phyloP scores from a whole-genome alignment of 2,113 vertebrate species.

The Sinocyclocheilus anshuiensis region DNA sequence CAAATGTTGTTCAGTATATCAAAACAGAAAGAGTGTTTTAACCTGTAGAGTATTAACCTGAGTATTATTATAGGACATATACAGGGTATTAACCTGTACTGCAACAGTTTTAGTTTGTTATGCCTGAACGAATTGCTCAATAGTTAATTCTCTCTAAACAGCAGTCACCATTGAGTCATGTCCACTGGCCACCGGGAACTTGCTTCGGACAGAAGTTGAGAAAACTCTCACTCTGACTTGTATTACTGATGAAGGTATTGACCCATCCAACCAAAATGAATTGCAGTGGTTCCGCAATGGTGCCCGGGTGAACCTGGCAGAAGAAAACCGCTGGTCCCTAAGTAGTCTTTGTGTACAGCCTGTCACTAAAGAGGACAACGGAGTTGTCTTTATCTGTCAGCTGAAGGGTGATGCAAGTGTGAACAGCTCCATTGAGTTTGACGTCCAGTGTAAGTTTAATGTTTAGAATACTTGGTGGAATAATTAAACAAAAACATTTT shows the following conservation, averaged over 20 bases:
- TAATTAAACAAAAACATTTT: background rate
- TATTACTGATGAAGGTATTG: background rate
- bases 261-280: constrained; percentile 47
- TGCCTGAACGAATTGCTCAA: background rate
- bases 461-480: background rate
- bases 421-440: constrained; percentile 66
- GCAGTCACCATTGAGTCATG: constrained; percentile 63
- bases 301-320: constrained; percentile 56
- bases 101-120: background rate
- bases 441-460: constrained; percentile 74
- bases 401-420: constrained; percentile 54
- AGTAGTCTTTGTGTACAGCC: constrained; percentile 73
- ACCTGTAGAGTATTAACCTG: background rate
- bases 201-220: constrained; percentile 55
- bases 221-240: constrained; percentile 68
- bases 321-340: constrained; percentile 58
- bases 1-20: background rate
- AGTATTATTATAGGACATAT: background rate
- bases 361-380: constrained; percentile 63
- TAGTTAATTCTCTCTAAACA: constrained; percentile 32
- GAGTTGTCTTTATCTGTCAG: constrained; percentile 71
- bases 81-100: background rate
- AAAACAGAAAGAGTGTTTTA: background rate
- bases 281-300: constrained; percentile 74
- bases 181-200: constrained; percentile 29